Base-by-base conservation (phyloP, 2,113 vertebrate genomes). In the Datnioides undecimradiatus region DNA sequence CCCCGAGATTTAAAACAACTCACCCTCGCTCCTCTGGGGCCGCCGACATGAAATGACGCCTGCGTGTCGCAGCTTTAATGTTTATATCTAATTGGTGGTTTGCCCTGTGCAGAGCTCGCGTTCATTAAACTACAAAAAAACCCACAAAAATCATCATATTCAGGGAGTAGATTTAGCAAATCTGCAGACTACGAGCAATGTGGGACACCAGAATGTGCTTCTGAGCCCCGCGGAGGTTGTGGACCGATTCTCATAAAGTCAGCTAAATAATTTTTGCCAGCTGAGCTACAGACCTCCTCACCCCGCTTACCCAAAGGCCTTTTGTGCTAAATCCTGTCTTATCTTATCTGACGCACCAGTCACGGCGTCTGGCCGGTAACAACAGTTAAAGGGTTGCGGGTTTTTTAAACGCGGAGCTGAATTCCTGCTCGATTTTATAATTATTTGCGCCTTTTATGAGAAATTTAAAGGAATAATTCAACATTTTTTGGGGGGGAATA, bases 51-150 rank as follows among this genome's bases (percentile, higher is more conserved):
- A 75, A 23, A 10, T n/a, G 16, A 6, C 19, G 45, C 34, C 34
- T 34, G 43, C n/a, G 6, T 7, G 19, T 38, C 73, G 65, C 36
- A 60, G 60, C 66, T 63, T 80, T 76, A 49, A 79, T 76, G 79
- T 76, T 38, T 57, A 38, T 36, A n/a, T 54, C 55, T 80, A 68
- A 86, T 63, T 79, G 66, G n/a, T 19, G 46, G 19, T 29, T 68
- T 10, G 23, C 16, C 2, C 14, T 23, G 38, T 45, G 70, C 31
- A 34, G n/a, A 49, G 31, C 21, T 6, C 19, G 33, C 46, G 31
- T 49, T 69, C 74, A 46, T 58, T 57, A 68, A 63, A 55, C 29
- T 23, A 14, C 5, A 65, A 65, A 34, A 69, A 34, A 38, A 58
- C 19, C 19, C 10, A 57, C 16, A 33, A 23, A 70, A 57, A 64